Evolutionary conservation across 2,888 invertebrate genomes (phyloP).

Genomic region (Tiliacea aurago): DNA sequence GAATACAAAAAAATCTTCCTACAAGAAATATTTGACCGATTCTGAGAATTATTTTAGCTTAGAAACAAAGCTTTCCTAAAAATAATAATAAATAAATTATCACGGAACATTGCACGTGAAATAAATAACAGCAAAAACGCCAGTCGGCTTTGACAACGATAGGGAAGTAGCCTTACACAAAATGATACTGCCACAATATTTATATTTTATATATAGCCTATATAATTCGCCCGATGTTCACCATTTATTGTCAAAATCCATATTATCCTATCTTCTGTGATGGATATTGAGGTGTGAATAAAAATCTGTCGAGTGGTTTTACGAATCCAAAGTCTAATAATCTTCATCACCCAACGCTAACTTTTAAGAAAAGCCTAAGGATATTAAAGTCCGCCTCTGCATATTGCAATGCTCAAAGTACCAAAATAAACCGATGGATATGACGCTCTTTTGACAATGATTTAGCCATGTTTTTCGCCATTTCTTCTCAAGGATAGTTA

Average conservation of each 20-base stretch:
- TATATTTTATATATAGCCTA: neutral
- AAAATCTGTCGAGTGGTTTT: neutral
- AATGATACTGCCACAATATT: slow-evolving; percentile 10
- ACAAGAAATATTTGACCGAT: neutral
- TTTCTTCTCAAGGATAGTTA: too few species aligned
- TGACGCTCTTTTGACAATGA: neutral
- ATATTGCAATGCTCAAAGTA: neutral
- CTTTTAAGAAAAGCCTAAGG: neutral
- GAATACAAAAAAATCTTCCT: neutral
- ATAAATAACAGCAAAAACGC: slow-evolving; percentile 28
- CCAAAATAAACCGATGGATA: neutral
- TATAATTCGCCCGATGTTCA: slow-evolving; percentile 5
- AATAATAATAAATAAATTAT: slow-evolving; percentile 35
- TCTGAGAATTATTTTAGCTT: neutral
- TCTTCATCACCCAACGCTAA: too few species aligned
- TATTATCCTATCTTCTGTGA: too few species aligned
- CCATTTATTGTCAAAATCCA: neutral
- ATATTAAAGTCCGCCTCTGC: neutral
- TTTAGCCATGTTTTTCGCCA: too few species aligned
- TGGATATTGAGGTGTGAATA: too few species aligned
- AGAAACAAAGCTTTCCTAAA: slow-evolving; percentile 19
- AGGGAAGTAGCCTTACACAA: slow-evolving; percentile 2
- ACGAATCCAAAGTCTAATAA: neutral
- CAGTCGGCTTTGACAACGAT: slow-evolving; percentile 29
- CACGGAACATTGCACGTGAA: slow-evolving; percentile 29